phyloP scores from a whole-genome alignment of 2,113 vertebrate species.

The Brienomyrus brachyistius region DNA sequence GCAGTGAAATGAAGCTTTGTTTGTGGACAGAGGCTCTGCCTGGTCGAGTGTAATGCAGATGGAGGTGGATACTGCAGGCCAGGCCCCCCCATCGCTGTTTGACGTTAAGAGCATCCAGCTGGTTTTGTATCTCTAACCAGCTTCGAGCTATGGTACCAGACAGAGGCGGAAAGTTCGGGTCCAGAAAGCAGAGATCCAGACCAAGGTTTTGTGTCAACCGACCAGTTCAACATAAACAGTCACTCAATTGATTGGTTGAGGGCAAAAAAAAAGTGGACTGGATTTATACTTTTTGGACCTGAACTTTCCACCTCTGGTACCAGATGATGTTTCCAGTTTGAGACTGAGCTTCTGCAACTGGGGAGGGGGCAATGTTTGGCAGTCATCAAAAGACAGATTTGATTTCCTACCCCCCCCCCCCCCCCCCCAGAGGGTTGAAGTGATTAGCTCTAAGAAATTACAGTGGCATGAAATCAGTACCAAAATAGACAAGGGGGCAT shows the following conservation, averaged over 20 bases:
- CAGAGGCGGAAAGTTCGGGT: too few relatives aligned
- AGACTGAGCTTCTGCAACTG: background rate
- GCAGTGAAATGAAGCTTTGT: background rate
- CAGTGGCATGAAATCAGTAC: background rate
- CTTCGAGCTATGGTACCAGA: background rate
- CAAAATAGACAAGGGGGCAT: conserved; percentile 4
- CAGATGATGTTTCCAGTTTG: background rate
- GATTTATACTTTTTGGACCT: too few relatives aligned
- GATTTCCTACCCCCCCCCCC: background rate
- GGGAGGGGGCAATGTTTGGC: background rate
- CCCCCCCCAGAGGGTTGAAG: background rate
- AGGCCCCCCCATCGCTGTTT: background rate
- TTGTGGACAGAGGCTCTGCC: background rate
- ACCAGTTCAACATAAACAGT: too few relatives aligned
- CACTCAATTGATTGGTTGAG: too few relatives aligned
- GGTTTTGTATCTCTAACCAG: background rate
- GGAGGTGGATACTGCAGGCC: background rate
- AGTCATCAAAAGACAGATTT: background rate
- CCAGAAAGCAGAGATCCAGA: too few relatives aligned
- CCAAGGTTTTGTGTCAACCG: too few relatives aligned
- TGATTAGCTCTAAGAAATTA: conserved; percentile 10
- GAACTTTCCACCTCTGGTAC: background rate
- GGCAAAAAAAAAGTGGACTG: too few relatives aligned
- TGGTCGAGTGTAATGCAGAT: background rate
- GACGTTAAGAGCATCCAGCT: background rate